Evolutionary conservation across 1,140 invertebrate genomes (phyloP).

Genomic region (Aphis craccivora): DNA sequence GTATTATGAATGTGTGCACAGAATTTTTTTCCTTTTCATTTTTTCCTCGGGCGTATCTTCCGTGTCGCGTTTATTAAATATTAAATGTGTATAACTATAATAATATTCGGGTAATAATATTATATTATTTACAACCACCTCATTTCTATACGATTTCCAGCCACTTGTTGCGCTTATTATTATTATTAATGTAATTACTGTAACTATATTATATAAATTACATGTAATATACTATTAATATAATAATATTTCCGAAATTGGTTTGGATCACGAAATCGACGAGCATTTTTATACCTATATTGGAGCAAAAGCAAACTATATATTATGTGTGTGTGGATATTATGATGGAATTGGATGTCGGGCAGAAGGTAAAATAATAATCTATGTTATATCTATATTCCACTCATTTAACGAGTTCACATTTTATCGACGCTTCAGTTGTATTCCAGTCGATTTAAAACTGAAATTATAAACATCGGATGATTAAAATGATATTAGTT

Average conservation of each 20-base stretch:
- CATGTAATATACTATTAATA: slow-evolving; percentile 2
- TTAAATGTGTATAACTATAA: background rate
- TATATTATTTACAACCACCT: background rate
- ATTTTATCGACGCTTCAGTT: background rate
- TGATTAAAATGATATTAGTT: background rate
- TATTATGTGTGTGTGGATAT: background rate
- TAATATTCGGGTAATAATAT: background rate
- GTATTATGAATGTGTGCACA: background rate
- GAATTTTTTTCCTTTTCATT: background rate
- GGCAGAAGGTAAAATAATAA: background rate
- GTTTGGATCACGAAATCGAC: background rate
- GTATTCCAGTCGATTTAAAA: background rate
- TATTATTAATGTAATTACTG: background rate
- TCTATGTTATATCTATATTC: too few relatives aligned
- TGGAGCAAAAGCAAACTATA: background rate
- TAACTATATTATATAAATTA: background rate
- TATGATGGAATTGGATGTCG: background rate
- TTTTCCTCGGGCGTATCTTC: background rate
- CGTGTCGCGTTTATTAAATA: background rate
- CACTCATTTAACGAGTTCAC: background rate
- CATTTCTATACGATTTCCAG: background rate
- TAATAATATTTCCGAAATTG: background rate
- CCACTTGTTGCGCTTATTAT: background rate
- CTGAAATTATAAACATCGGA: background rate
- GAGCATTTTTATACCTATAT: background rate